phyloP scores from a whole-genome alignment of 2,113 vertebrate genomes.

The Apistogramma diplotaenia region DNA sequence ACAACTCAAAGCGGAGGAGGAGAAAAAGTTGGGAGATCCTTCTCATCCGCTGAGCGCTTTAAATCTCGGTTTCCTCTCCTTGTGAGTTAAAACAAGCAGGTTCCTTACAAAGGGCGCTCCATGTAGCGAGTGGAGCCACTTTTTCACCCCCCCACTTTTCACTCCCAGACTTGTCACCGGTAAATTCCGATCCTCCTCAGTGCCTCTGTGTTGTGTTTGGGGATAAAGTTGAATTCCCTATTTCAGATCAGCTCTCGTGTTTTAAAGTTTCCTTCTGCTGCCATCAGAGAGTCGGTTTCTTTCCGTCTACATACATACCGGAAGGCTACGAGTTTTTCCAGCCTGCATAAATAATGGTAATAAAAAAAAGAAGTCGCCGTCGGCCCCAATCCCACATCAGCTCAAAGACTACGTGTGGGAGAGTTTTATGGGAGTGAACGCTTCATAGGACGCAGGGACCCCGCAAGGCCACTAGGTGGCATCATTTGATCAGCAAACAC shows the following conservation, averaged over 20 bases:
- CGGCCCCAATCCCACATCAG: slow-evolving; percentile 46
- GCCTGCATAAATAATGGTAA: not conserved
- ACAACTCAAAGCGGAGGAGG: not conserved
- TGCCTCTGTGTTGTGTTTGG: slow-evolving; percentile 35
- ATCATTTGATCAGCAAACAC: not conserved
- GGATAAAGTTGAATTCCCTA: slow-evolving; percentile 16
- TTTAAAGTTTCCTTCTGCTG: not conserved
- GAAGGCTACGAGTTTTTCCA: slow-evolving; percentile 35
- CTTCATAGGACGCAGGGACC: slow-evolving; percentile 2
- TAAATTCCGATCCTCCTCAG: slow-evolving; percentile 64
- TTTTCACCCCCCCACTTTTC: not conserved
- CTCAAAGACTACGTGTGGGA: slow-evolving; percentile 45
- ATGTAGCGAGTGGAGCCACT: not conserved
- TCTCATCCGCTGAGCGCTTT: not conserved
- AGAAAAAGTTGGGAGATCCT: not conserved
- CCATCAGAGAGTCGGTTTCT: not conserved
- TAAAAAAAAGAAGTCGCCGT: slow-evolving; percentile 49
- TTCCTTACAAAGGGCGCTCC: not conserved
- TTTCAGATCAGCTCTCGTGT: not conserved
- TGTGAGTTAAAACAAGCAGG: not conserved
- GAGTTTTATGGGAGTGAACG: slow-evolving; percentile 36
- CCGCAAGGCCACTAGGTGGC: slow-evolving; percentile 32
- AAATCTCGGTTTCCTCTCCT: not conserved
- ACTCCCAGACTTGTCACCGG: slow-evolving; percentile 58
- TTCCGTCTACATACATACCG: slow-evolving; percentile 23